A percentile compares a stretch with the other conserved stretches of the same genome.
These are phyloP conservation scores for Ennomos fuscantarius DNA, from an alignment of 2,888 invertebrate species.

Conservation along the genomic window DNA sequence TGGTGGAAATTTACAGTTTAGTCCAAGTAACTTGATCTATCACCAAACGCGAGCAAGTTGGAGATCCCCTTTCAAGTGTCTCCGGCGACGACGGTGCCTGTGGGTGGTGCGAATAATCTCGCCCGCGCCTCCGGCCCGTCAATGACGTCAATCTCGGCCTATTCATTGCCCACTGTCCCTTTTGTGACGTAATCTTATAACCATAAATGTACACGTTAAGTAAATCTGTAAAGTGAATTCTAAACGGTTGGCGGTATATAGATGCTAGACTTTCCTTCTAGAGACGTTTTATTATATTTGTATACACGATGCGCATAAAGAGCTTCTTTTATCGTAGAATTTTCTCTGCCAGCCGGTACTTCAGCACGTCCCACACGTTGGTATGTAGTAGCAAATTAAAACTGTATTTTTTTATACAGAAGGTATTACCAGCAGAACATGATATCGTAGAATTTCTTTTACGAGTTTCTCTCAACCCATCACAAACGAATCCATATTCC, in stretches of 20 bases:
- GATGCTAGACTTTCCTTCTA: too few species aligned
- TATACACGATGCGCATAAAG: slow-evolving; percentile 1
- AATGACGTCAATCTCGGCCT: slow-evolving; percentile 34
- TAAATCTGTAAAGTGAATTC: slow-evolving; percentile 7
- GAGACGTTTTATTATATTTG: neutral
- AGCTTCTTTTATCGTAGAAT: slow-evolving; percentile 11
- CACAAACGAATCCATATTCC: slow-evolving; percentile 2
- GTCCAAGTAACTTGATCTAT: slow-evolving; percentile 34
- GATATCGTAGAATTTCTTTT: too few species aligned
- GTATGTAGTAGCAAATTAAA: slow-evolving; percentile 2
- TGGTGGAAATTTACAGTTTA: slow-evolving; percentile 24
- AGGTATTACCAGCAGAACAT: too few species aligned
- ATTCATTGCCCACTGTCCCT: slow-evolving; percentile 41
- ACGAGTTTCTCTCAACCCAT: too few species aligned
- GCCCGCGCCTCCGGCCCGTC: slow-evolving; percentile 34
- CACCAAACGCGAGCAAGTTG: slow-evolving; percentile 32
- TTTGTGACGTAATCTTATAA: slow-evolving; percentile 38
- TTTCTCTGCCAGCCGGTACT: slow-evolving; percentile 11
- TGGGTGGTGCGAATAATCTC: slow-evolving; percentile 36
- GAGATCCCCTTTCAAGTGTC: slow-evolving; percentile 32
- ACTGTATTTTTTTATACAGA: too few species aligned
- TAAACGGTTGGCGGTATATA: neutral
- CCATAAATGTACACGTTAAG: slow-evolving; percentile 3
- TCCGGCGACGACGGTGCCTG: slow-evolving; percentile 21
- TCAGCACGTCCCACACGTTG: slow-evolving; percentile 15